These are phyloP conservation scores for Drosophila guanche DNA, from an alignment of 1,140 invertebrate species.

Conservation along the genomic window DNA sequence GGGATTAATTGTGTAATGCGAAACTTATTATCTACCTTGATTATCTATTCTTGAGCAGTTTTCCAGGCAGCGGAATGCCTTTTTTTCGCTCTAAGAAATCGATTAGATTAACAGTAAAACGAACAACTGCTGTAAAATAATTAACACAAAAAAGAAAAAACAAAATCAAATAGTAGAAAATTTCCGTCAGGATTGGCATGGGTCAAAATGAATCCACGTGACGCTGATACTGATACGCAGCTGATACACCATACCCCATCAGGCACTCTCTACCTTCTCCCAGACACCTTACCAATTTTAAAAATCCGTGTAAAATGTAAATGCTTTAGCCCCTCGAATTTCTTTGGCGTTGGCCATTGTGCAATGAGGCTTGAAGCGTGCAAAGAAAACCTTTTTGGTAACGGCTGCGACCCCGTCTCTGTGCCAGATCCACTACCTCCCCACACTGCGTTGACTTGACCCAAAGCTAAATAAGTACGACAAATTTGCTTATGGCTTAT, in stretches of 20 bases:
- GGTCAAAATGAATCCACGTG: slow-evolving; percentile 26
- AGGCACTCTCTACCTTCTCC: background rate
- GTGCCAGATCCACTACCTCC: slow-evolving; percentile 1
- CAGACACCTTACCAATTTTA: slow-evolving; percentile 3
- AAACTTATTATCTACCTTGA: slow-evolving; percentile 47
- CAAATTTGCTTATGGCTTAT: slow-evolving; percentile 55
- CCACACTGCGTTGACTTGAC: slow-evolving; percentile 20
- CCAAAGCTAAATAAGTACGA: slow-evolving; percentile 49
- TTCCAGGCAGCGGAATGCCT: slow-evolving; percentile 19
- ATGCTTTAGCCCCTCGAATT: slow-evolving; percentile 30
- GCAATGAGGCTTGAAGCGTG: slow-evolving; percentile 35
- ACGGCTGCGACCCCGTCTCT: slow-evolving; percentile 18
- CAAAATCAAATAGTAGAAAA: slow-evolving; percentile 14
- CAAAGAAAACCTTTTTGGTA: slow-evolving; percentile 40
- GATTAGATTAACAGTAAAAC: slow-evolving; percentile 50
- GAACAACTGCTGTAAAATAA: slow-evolving; percentile 15
- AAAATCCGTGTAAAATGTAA: slow-evolving; percentile 59
- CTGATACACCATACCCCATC: background rate
- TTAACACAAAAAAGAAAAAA: slow-evolving; percentile 15
- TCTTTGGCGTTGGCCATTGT: slow-evolving; percentile 25
- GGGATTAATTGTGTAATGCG: slow-evolving; percentile 51
- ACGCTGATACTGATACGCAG: slow-evolving; percentile 17
- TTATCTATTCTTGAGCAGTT: slow-evolving; percentile 37
- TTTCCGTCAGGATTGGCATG: slow-evolving; percentile 7
- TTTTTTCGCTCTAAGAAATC: slow-evolving; percentile 17